phyloP scores from a whole-genome alignment of 2,888 invertebrate species.

The Plemyria rubiginata region DNA sequence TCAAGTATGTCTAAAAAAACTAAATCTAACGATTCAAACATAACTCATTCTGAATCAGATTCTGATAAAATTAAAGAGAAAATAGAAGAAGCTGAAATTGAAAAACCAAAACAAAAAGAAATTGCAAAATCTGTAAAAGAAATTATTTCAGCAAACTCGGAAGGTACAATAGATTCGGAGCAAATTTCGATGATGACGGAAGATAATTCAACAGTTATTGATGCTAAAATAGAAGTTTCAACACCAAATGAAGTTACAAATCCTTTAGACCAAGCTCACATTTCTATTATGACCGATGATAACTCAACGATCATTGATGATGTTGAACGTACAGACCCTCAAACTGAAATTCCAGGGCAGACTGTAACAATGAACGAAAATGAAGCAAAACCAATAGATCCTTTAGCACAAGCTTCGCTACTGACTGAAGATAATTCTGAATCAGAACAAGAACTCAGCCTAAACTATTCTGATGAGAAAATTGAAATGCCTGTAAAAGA shows the following conservation, averaged over 20 bases:
- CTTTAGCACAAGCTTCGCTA: slow-evolving; percentile 52
- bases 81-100: slow-evolving; percentile 20
- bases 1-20: neutral
- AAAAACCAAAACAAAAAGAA: slow-evolving; percentile 27
- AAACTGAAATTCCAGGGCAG: neutral
- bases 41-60: neutral
- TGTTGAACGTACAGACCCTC: neutral
- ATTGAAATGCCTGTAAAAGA: slow-evolving; percentile 37
- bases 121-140: neutral
- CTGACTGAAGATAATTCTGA: slow-evolving; percentile 74
- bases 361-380: neutral
- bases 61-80: slow-evolving; percentile 24
- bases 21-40: neutral
- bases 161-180: slow-evolving; percentile 8
- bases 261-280: slow-evolving; percentile 60
- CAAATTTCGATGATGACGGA: slow-evolving; percentile 62
- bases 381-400: slow-evolving; percentile 2
- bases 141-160: neutral
- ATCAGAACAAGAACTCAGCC: slow-evolving; percentile 58
- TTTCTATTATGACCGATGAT: slow-evolving; percentile 74
- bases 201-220: slow-evolving; percentile 47
- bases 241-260: slow-evolving; percentile 40
- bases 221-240: slow-evolving; percentile 2
- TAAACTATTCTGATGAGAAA: slow-evolving; percentile 66
- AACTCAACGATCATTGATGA: slow-evolving; percentile 18